Evolutionary conservation across 2,113 vertebrate species (phyloP).

Genomic region (Triplophysa rosa): DNA sequence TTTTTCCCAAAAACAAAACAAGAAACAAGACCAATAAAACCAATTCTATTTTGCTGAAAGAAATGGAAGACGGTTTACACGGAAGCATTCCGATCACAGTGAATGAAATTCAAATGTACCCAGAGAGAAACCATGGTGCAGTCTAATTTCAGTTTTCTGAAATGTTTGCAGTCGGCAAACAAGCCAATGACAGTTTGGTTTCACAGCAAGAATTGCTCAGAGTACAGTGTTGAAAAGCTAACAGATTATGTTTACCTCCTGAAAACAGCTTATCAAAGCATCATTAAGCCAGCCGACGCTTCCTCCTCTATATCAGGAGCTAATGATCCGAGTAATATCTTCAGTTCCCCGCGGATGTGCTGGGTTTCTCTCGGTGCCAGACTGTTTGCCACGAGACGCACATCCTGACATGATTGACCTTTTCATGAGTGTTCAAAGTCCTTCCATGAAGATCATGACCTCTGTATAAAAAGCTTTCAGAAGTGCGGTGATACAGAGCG

Average conservation of each 20-base stretch:
- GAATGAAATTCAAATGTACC: too few relatives aligned
- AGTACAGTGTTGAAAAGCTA: slow-evolving; percentile 70
- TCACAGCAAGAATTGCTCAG: slow-evolving; percentile 67
- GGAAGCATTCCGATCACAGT: too few relatives aligned
- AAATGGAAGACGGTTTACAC: too few relatives aligned
- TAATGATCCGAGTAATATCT: slow-evolving; percentile 90
- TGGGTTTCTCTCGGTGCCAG: slow-evolving; percentile 67
- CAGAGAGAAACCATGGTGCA: neutral
- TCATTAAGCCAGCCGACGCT: slow-evolving; percentile 79
- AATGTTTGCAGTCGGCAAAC: slow-evolving; percentile 4
- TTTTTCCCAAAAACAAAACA: too few relatives aligned
- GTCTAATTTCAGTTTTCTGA: neutral
- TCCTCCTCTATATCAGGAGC: slow-evolving; percentile 74
- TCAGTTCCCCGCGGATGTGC: slow-evolving; percentile 66
- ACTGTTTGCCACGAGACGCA: slow-evolving; percentile 67
- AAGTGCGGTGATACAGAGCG: neutral
- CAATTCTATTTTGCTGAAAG: too few relatives aligned
- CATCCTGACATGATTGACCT: slow-evolving; percentile 73
- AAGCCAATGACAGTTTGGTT: slow-evolving; percentile 55
- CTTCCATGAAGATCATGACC: slow-evolving; percentile 62
- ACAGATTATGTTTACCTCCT: slow-evolving; percentile 83
- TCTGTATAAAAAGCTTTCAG: slow-evolving; percentile 6
- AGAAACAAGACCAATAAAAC: too few relatives aligned
- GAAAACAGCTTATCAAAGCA: slow-evolving; percentile 72
- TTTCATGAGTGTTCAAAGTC: slow-evolving; percentile 62